Evolutionary conservation across 1,140 invertebrate genomes (phyloP), one percentile per base, ranked within the genome.

Genomic region (Popillia japonica): DNA sequence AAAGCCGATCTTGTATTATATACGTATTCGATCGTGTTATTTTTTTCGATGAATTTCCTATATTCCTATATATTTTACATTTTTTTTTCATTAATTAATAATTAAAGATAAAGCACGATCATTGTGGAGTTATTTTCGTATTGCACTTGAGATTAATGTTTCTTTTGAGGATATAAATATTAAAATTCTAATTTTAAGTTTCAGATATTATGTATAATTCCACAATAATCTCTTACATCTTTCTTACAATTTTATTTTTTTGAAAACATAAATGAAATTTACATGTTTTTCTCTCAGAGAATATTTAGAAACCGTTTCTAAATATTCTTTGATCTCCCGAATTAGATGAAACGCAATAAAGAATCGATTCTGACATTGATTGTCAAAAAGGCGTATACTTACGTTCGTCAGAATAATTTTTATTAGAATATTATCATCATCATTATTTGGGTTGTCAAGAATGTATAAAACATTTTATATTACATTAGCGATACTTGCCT

Each of bases 321-420:
- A n/a, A 76, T 44, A 55, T 44, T 40, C 22, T 4, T 10, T 64
- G 59, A 7, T 20, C 3, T 20, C 23, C 9, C 17, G 9, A n/a
- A n/a, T n/a, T n/a, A n/a, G n/a, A n/a, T n/a, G n/a, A n/a, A n/a
- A 64, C 10, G 22, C 23, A 6, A 64, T 20, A 64, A 4, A 8
- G 3, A 64, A 22, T 64, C 22, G 59, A 76, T 78, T 82, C 80
- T 82, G 80, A 82, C 79, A 81, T 61, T 84, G 83, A 84, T 84
- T 84, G 83, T 84, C 83, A 78, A 78, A 80, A 75, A 76, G 78
- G 79, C 82, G 82, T 83, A 83, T 83, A 83, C n/a, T n/a, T n/a
- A n/a, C 82, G 74, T 55, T 74, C 68, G 77, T 78, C 68, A 78
- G 78, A 78, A 78, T 75, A 64, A 76, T 22, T 7, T 64, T 64